Conservation (phyloP, 64 coral and sea anemone species). For the Hydrozoanthus tunicans region DNA sequence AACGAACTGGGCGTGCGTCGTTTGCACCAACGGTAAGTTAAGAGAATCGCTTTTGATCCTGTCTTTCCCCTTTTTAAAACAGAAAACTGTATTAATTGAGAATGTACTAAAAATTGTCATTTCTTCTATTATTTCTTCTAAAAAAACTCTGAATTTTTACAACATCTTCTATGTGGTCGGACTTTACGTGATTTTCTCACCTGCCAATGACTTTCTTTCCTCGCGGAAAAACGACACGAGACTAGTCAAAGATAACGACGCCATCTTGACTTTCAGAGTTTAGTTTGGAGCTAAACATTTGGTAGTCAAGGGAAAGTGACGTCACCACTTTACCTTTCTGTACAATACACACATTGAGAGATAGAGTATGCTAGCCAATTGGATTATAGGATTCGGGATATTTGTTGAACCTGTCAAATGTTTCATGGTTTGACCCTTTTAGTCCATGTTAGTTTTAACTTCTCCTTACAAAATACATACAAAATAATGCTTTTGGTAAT, state of each 20-base stretch:
- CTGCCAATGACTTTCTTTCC: neutral
- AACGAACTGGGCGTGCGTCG: conserved; percentile 71
- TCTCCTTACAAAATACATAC: no score
- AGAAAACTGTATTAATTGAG: neutral
- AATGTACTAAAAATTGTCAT: no score
- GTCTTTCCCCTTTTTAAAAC: neutral
- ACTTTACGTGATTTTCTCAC: neutral
- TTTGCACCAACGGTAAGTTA: conserved; percentile 75
- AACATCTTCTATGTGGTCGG: neutral
- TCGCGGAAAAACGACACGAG: neutral
- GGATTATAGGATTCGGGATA: no score
- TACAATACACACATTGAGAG: neutral
- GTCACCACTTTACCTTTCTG: neutral
- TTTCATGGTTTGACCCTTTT: no score
- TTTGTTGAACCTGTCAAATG: no score
- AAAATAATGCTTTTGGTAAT: no score
- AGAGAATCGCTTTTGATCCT: neutral
- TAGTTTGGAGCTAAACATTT: neutral
- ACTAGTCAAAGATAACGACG: neutral
- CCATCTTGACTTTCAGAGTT: neutral
- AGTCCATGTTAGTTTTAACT: no score
- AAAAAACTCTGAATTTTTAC: no score
- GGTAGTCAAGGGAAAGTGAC: neutral
- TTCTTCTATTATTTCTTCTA: no score
- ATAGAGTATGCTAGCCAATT: no score